Base-by-base conservation (phyloP, 30 jellyfish, hydroid and myxozoan species). In the Aurelia aurita region DNA sequence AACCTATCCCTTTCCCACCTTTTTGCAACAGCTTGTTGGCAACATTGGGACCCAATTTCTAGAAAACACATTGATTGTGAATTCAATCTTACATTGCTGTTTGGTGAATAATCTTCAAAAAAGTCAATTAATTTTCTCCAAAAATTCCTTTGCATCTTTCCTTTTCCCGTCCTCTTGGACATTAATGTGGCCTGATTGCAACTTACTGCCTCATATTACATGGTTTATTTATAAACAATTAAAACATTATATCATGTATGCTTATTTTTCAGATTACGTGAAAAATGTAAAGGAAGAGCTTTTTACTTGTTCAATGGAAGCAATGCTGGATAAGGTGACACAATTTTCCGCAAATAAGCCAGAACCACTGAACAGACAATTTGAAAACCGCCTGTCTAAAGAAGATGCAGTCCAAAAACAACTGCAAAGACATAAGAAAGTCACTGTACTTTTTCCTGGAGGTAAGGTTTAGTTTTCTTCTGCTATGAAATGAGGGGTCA, bases 361-460 rank as follows among this genome's bases (percentile, higher is more conserved):
- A 3, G 32, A 32, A 28, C 58, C 79, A 67, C 58, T 67, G 63
- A 67, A 67, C 43, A 53, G 58, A 67, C 47, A 32, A 67, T 67
- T 67, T 39, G 58, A 67, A 67, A 28, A 67, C 32, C 34, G 43
- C 60, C 79, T 35, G 3, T 35, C 79, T 27, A 67, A 44, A 67
- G 22, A 44, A 26, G 72, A 60, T 3, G 72, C 72, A 31, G 34
- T 60, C 14, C 46, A 31, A 60, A 71, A 71, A 65, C 51, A 71
- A 27, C 70, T 47, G 57, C 68, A 44, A 71, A 47, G 68, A 27
- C 46, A 27, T 34, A 43, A 39, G 51, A 32, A 46, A 71, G 64
- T 71, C 25, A 21, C 83, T 71, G 43, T 31, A 51, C 57, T 71
- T 71, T 71, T n/a, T 27, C 72, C 72, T 22, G 72, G 34, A 31